Conservation (phyloP, 1,140 invertebrate species). For the Brachionus rubens region DNA sequence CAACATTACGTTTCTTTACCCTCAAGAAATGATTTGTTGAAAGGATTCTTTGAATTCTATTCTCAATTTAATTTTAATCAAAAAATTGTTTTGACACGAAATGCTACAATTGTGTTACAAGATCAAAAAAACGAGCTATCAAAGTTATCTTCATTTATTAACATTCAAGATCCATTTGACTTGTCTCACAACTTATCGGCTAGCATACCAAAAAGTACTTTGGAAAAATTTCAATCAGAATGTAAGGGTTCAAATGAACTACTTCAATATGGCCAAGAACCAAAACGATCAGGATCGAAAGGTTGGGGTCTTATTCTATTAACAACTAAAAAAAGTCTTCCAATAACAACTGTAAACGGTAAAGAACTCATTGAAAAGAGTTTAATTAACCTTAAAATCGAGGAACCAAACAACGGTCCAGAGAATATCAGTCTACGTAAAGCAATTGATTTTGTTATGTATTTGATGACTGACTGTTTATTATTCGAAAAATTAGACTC, state of each 20-base stretch:
- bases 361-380: slow-evolving; percentile 36
- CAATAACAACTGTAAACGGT: neutral
- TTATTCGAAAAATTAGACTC: slow-evolving; percentile 8
- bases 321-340: slow-evolving; percentile 34
- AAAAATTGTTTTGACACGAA: neutral
- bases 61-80: neutral
- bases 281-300: slow-evolving; percentile 1
- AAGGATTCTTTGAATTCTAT: slow-evolving; percentile 46
- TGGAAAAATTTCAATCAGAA: slow-evolving; percentile 24
- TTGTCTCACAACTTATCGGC: slow-evolving; percentile 16
- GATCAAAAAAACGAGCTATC: slow-evolving; percentile 4
- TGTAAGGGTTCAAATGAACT: slow-evolving; percentile 27
- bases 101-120: neutral
- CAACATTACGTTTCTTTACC: neutral
- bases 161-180: slow-evolving; percentile 44
- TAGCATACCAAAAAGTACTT: slow-evolving; percentile 20
- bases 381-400: slow-evolving; percentile 24
- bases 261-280: neutral
- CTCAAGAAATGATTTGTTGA: slow-evolving; percentile 5
- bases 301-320: slow-evolving; percentile 34
- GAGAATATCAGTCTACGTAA: neutral
- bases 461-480: slow-evolving; percentile 36
- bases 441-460: slow-evolving; percentile 44
- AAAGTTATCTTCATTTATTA: slow-evolving; percentile 2
- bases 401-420: neutral